Conservation (phyloP, 2,888 invertebrate species). For the Eupithecia dodoneata region DNA sequence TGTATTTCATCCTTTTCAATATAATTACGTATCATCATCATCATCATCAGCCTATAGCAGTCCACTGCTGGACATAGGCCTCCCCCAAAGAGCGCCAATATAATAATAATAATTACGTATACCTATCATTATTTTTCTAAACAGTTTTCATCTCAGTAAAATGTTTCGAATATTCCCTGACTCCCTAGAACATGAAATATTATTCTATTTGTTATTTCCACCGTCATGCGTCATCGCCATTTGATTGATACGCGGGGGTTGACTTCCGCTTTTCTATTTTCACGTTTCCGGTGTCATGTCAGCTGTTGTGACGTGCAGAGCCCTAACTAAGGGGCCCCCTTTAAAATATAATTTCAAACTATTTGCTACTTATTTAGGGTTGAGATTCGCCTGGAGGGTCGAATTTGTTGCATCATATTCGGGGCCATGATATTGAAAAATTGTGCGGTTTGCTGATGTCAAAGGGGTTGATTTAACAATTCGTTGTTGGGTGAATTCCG, state of each 20-base stretch:
- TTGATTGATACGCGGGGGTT: constrained; percentile 53
- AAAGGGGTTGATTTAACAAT: constrained; percentile 28
- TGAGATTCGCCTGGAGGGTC: not conserved
- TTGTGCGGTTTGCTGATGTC: constrained; percentile 29
- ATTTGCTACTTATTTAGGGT: not conserved
- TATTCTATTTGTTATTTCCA: constrained; percentile 35
- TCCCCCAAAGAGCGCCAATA: no score
- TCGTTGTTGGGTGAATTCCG: not conserved
- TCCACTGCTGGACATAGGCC: no score
- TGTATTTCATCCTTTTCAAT: no score
- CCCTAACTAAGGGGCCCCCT: not conserved
- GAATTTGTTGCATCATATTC: not conserved
- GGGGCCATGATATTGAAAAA: constrained; percentile 26
- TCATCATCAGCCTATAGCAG: no score
- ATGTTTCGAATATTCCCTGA: not conserved
- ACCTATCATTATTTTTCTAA: not conserved
- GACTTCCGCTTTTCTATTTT: constrained; percentile 58
- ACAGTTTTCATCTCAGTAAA: not conserved
- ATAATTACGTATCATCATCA: no score
- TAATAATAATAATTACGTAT: no score
- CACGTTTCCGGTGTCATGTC: constrained; percentile 45
- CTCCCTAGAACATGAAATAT: not conserved
- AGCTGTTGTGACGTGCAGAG: constrained; percentile 27
- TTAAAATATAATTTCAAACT: not conserved
- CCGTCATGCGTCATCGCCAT: constrained; percentile 20